A percentile compares a stretch with the other conserved stretches of the same genome.
These are phyloP conservation scores for Lontra canadensis DNA, from an alignment of 2,113 vertebrate species.

Conservation along the genomic window DNA sequence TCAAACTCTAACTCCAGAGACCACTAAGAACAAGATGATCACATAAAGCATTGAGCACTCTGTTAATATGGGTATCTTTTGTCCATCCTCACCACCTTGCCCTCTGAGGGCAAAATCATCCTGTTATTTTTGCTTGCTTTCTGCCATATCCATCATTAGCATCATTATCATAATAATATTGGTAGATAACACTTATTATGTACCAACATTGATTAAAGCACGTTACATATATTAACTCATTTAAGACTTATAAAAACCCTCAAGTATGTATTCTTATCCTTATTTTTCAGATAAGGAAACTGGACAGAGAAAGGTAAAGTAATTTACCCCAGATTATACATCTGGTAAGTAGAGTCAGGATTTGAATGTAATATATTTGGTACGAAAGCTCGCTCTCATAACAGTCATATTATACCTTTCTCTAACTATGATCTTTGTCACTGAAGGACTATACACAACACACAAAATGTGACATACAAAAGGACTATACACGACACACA, in stretches of 20 bases:
- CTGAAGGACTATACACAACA: not conserved
- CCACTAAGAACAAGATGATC: not conserved
- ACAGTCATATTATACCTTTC: not conserved
- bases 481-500: not conserved
- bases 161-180: not conserved
- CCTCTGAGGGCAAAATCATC: not conserved
- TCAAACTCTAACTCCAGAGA: constrained; percentile 46
- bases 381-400: not conserved
- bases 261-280: not conserved
- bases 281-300: constrained; percentile 41
- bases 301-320: constrained; percentile 27
- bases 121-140: constrained; percentile 7
- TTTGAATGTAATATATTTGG: not conserved
- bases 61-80: not conserved
- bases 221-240: not conserved
- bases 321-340: not conserved
- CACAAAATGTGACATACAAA: not conserved
- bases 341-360: not conserved
- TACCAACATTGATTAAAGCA: constrained; percentile 10
- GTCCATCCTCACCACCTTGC: not conserved
- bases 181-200: not conserved
- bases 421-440: not conserved
- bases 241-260: not conserved
- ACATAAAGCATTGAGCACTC: not conserved
- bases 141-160: not conserved